These are phyloP conservation scores for Syrmaticus mikado DNA, from an alignment of 2,113 vertebrate species.

Conservation along the genomic window DNA sequence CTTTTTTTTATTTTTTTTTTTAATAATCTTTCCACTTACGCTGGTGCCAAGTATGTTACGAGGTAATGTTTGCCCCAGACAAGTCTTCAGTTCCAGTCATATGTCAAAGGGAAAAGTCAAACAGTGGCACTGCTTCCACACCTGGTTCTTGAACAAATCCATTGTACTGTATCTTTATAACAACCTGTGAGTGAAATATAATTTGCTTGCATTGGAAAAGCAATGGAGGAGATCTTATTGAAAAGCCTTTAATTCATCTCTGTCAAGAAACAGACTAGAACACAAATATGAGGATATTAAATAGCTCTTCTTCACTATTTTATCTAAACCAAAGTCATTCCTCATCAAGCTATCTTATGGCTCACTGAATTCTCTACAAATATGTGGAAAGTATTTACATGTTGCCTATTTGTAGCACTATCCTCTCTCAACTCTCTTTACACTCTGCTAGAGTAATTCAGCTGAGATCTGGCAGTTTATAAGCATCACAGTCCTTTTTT, in stretches of 20 bases:
- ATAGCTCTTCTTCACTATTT: not conserved
- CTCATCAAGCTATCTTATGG: not conserved
- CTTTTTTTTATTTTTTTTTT: constrained; percentile 56
- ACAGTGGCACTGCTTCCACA: constrained; percentile 59
- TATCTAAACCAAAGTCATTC: constrained; percentile 3
- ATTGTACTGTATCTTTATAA: not conserved
- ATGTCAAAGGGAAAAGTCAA: constrained; percentile 70
- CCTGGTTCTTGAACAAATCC: constrained; percentile 67
- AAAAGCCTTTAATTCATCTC: constrained; percentile 20
- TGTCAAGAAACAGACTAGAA: not conserved
- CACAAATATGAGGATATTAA: constrained; percentile 23
- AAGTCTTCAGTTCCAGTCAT: constrained; percentile 69
- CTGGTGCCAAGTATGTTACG: constrained; percentile 64
- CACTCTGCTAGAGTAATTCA: not conserved
- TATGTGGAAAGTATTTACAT: not conserved
- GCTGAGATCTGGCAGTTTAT: not conserved
- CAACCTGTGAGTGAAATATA: not conserved
- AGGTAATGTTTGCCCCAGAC: constrained; percentile 73
- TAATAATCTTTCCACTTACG: constrained; percentile 46
- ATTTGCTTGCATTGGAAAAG: constrained; percentile 26
- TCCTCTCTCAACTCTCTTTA: not conserved
- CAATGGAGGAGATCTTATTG: not conserved
- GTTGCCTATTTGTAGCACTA: not conserved
- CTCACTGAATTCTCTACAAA: constrained; percentile 30
- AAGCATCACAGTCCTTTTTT: not conserved